These are phyloP conservation scores for Perognathus longimembris DNA, from an alignment of 2,113 vertebrate genomes.

Conservation along the genomic window DNA sequence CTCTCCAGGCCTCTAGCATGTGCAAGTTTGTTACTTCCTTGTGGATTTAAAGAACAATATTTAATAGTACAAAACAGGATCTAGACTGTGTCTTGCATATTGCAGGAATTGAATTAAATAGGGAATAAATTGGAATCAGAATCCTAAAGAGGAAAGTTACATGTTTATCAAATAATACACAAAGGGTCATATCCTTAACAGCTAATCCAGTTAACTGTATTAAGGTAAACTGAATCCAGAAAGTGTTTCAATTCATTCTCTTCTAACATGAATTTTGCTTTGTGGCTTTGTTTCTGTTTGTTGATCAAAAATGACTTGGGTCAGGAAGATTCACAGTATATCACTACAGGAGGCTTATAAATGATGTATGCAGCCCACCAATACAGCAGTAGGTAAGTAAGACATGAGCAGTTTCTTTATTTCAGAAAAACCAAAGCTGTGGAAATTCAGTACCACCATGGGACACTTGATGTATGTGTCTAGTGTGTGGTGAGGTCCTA, in stretches of 20 bases:
- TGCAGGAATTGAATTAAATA: constrained; percentile 41
- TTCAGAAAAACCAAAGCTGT: constrained; percentile 32
- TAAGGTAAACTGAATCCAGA: constrained; percentile 47
- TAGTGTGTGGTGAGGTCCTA: neutral
- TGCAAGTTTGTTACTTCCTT: constrained; percentile 46
- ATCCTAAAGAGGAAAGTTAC: neutral
- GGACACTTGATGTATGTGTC: constrained; percentile 14
- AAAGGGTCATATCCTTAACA: constrained; percentile 56
- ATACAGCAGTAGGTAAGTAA: constrained; percentile 27
- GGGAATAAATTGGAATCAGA: constrained; percentile 59
- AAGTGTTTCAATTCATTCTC: constrained; percentile 38
- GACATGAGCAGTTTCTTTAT: constrained; percentile 50
- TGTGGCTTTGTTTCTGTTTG: constrained; percentile 62
- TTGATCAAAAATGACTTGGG: constrained; percentile 66
- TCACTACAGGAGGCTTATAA: constrained; percentile 55
- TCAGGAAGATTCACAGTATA: constrained; percentile 42
- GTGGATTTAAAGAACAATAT: constrained; percentile 21
- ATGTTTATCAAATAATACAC: constrained; percentile 56
- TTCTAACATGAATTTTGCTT: constrained; percentile 38
- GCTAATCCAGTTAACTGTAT: constrained; percentile 65
- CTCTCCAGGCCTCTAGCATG: neutral
- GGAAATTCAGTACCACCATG: neutral
- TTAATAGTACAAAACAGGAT: constrained; percentile 45
- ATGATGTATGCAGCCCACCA: constrained; percentile 58
- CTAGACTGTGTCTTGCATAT: neutral